phyloP scores from a whole-genome alignment of 2,888 invertebrate species.

The Phania funesta region DNA sequence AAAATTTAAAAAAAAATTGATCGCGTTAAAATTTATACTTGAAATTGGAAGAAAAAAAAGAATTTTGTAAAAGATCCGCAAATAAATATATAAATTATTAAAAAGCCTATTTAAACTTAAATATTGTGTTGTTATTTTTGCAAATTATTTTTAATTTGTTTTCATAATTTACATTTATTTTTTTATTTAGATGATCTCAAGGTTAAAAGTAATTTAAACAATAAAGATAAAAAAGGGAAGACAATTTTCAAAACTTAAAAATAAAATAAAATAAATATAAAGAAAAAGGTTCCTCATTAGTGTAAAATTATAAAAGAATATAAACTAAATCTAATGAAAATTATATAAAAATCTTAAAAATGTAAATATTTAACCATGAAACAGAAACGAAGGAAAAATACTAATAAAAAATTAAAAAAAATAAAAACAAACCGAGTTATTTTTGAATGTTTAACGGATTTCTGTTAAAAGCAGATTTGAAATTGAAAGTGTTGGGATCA shows the following conservation, averaged over 20 bases:
- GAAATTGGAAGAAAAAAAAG: constrained; percentile 35
- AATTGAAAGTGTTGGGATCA: too few species aligned
- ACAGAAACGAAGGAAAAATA: constrained; percentile 29
- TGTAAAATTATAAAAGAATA: constrained; percentile 67
- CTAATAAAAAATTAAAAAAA: constrained; percentile 57
- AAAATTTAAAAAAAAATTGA: constrained; percentile 23
- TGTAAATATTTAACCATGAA: constrained; percentile 68
- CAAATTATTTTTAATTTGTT: constrained; percentile 41
- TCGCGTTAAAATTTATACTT: constrained; percentile 41
- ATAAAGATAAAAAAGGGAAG: constrained; percentile 43
- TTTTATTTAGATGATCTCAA: constrained; percentile 62
- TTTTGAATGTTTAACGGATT: constrained; percentile 34
- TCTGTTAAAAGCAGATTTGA: not conserved
- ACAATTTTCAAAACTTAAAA: constrained; percentile 56
- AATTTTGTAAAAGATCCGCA: not conserved
- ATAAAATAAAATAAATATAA: constrained; percentile 41
- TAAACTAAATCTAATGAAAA: constrained; percentile 56
- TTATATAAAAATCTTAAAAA: constrained; percentile 68
- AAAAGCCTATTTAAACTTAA: constrained; percentile 39
- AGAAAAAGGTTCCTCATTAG: constrained; percentile 76
- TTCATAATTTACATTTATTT: constrained; percentile 39
- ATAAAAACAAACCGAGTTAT: constrained; percentile 52
- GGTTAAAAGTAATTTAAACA: constrained; percentile 55
- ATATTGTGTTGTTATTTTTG: constrained; percentile 59
- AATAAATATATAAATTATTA: constrained; percentile 47